These are phyloP conservation scores for Chiroxiphia lanceolata DNA, from an alignment of 2,797 vertebrate genomes.

Conservation along the genomic window DNA sequence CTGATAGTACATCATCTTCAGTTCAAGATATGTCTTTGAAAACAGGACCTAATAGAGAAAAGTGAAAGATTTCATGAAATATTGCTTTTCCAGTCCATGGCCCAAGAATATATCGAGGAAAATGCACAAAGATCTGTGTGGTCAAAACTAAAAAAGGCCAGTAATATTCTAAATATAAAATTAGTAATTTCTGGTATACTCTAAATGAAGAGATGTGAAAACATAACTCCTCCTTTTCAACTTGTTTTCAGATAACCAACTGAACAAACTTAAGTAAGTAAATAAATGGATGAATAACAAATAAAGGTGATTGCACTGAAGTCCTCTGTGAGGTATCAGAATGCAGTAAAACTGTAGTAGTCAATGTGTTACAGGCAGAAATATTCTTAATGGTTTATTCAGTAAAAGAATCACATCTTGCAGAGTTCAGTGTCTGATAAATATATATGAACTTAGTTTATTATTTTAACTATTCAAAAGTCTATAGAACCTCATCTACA, in stretches of 20 bases:
- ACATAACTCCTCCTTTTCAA: not conserved
- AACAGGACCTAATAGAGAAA: not conserved
- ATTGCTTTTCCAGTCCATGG: not conserved
- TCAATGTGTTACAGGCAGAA: not conserved
- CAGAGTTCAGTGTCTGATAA: not conserved
- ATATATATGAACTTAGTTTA: not conserved
- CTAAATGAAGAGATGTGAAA: not conserved
- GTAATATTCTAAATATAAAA: not conserved
- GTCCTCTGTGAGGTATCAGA: not conserved
- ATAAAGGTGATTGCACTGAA: not conserved
- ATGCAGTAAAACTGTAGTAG: not conserved
- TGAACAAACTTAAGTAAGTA: not conserved
- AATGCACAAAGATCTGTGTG: not conserved
- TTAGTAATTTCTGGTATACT: not conserved
- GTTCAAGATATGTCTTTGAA: not conserved
- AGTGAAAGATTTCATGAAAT: not conserved
- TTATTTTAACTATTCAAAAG: not conserved
- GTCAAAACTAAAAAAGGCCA: not conserved
- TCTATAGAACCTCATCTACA: not conserved
- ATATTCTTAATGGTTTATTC: not conserved
- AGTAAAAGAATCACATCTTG: not conserved
- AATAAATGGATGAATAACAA: not conserved
- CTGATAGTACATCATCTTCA: not conserved
- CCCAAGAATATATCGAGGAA: not conserved
- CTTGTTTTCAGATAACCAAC: not conserved